A percentile compares a stretch with the other conserved stretches of the same genome.
These are phyloP conservation scores for Sarcophaga subvicina DNA, from an alignment of 2,888 invertebrate genomes.

Conservation along the genomic window DNA sequence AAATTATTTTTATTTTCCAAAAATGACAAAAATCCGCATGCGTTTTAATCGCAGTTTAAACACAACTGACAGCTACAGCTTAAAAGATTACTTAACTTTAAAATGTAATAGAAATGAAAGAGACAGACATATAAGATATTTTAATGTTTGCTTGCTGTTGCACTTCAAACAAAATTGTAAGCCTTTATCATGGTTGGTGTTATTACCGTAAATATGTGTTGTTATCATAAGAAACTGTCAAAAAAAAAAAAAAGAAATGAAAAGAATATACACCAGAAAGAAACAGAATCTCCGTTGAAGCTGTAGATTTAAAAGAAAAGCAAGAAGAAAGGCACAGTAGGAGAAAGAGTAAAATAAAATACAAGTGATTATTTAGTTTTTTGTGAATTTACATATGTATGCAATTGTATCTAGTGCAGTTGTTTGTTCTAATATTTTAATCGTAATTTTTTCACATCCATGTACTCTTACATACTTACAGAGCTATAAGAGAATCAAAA, in stretches of 20 bases:
- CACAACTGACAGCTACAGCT: too few relatives aligned
- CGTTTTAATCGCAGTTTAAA: too few relatives aligned
- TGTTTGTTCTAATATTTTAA: constrained; percentile 5
- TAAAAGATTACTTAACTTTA: too few relatives aligned
- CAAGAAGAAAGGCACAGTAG: neutral
- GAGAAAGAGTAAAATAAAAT: neutral
- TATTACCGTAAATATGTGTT: too few relatives aligned
- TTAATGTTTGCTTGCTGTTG: constrained; percentile 26
- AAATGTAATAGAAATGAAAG: too few relatives aligned
- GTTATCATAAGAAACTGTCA: constrained; percentile 49
- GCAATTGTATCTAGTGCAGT: neutral
- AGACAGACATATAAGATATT: too few relatives aligned
- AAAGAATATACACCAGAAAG: neutral
- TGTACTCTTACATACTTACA: neutral
- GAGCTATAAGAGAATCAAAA: neutral
- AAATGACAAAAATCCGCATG: too few relatives aligned
- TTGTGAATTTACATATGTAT: constrained; percentile 12
- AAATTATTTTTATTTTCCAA: constrained; percentile 5
- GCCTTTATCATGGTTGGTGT: too few relatives aligned
- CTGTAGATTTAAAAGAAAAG: neutral
- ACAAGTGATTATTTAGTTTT: constrained; percentile 17
- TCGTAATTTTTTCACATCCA: constrained; percentile 18
- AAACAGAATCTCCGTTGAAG: constrained; percentile 38
- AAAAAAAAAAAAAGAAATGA: constrained; percentile 1
- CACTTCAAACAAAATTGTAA: constrained; percentile 18